Base-by-base conservation (phyloP, 2,797 vertebrate genomes). In the Phrynocephalus vlangalii region DNA sequence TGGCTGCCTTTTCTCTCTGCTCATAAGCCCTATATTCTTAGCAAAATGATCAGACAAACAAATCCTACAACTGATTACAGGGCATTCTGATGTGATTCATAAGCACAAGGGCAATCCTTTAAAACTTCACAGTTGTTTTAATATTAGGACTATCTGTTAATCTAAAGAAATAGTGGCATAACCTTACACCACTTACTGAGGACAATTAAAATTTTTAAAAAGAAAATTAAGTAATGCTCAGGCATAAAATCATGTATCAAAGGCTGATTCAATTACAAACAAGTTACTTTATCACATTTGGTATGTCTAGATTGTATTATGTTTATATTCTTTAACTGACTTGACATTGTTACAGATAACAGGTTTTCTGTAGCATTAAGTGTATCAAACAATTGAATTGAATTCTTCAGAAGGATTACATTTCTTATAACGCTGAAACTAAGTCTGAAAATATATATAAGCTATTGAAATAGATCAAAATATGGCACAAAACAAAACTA, bases 41-140 rank as follows among this genome's bases (percentile, higher is more conserved):
- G 33, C 28, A 68, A 63, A 44, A 68, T 8, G 22, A 26, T 2
- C 24, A 68, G 26, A 68, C 66, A 73, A 92, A 5, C 89, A 89
- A 67, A 75, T 11, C 13, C 0, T 84, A 77, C 88, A 44, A n/a
- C 6, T 87, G 93, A 84, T 71, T 92, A 0, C 70, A 94, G 38
- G 88, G 73, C 10, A 63, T 84, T 67, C 88, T 73, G 84, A 63
- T 86, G 66, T 92, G 6, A 90, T 89, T 60, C 87, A 2, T 70
- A 94, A 85, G 88, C 88, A 94, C 86, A 89, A 78, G 56, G 70
- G 0, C 24, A 82, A 56, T 79, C n/a, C 75, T 48, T 91, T 79
- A 91, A 94, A 92, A 84, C 67, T 67, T 67, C 33, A 91, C 70
- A 90, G 67, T 86, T 83, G 38, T 92, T 8, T 67, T 88, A 90